phyloP scores from a whole-genome alignment of 2,888 invertebrate genomes.

The Catocala sponsa region DNA sequence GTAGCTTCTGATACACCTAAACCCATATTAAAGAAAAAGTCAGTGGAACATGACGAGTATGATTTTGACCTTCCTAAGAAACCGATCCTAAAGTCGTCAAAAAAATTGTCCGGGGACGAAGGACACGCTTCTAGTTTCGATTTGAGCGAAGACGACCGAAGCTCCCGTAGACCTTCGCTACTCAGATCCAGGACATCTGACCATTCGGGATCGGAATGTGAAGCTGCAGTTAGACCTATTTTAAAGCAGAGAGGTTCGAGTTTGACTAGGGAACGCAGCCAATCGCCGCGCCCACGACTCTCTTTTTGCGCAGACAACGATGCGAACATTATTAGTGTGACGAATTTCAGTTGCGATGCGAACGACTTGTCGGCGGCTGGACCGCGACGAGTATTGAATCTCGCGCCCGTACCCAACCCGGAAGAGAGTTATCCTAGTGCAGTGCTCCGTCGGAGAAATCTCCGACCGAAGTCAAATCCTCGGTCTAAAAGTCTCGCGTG shows the following conservation, averaged over 20 bases:
- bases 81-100: constrained; percentile 93
- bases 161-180: constrained; percentile 87
- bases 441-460: constrained; percentile 80
- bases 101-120: constrained; percentile 90
- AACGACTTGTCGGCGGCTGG: constrained; percentile 83
- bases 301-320: constrained; percentile 89
- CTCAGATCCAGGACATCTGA: constrained; percentile 86
- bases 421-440: constrained; percentile 81
- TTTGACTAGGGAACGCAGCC: constrained; percentile 88
- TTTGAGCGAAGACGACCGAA: constrained; percentile 85
- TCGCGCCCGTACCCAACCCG: constrained; percentile 68
- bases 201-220: constrained; percentile 87
- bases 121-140: constrained; percentile 86
- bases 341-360: constrained; percentile 82
- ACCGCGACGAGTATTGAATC: constrained; percentile 79
- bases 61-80: constrained; percentile 91
- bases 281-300: constrained; percentile 90
- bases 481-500: constrained; percentile 83
- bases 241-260: constrained; percentile 89
- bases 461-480: constrained; percentile 77
- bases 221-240: constrained; percentile 89
- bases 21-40: constrained; percentile 96
- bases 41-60: constrained; percentile 92
- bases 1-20: constrained; percentile 86
- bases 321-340: constrained; percentile 77